Base-by-base conservation (phyloP, 2,797 vertebrate species). In the Smutsia temminckii region DNA sequence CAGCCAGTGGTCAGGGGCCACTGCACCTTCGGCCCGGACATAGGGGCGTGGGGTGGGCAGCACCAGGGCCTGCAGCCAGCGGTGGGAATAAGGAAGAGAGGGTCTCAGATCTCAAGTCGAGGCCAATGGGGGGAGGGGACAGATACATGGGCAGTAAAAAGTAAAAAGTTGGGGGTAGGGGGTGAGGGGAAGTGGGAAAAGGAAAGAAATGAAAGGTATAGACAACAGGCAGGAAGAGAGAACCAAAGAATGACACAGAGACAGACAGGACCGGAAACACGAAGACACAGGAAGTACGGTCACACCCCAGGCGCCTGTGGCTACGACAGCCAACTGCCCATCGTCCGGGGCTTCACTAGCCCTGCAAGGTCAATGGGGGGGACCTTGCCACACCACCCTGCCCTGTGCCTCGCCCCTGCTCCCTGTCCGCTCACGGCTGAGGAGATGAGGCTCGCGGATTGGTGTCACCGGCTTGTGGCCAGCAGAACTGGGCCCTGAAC, bases 1-100 rank as follows among this genome's bases (percentile, higher is more conserved):
- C 84, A 99, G 98, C 99, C 99, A 99, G 91, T 99, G 98, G 85
- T 99, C 99, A 0, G 99, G 99, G 96, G 99, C 98, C 0, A 98
- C 97, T 0, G 98, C 98, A 4, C 98, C 99, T 42, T 99, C 99
- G 7, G 98, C 96, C 11, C 99, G 98, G 96, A 99, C 99, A 40
- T 99, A 99, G 27, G 99, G 97, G 0, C 99, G 99, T 0, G 99
- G 98, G 42, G 98, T 97, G 1, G 98, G 97, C 90, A 99, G 97
- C 29, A 99, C 98, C 89, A 99, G 98, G 51, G 99, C 99, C 99
- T 99, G 23, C 8, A 9, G 83, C 0, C 6, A 16, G 37, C 8
- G 49, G 25, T 0, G 6, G 55, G 16, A 27, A 27, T 18, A 27
- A 16, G 9, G 55, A 3, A 42, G 34, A 72, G n/a, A 17, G 13